Conservation (phyloP, 2,113 vertebrate genomes). For the crab-eating macaque (Macaca fascicularis) region T2T-MFA8v1.1 NC_088376.1:21329501-21330000, state of each 20-base stretch:
- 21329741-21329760: background rate
- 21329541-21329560: background rate
- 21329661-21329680: background rate
- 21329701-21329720: background rate
- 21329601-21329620: background rate
- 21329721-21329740: background rate
- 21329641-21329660: background rate
- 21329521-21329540: background rate
- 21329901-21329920: background rate
- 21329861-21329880: background rate
- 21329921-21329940: background rate
- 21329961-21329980: background rate
- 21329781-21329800: background rate
- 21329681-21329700: background rate
- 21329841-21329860: background rate
- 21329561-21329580: background rate
- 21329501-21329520: background rate
- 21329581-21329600: background rate
- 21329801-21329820: background rate
- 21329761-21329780: background rate
- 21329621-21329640: background rate
- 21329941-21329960: background rate
- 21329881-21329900: background rate
- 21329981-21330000: background rate
- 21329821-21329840: background rate